Base-by-base conservation (phyloP, 2,113 vertebrate genomes). In the Daubentonia madagascariensis region DNA sequence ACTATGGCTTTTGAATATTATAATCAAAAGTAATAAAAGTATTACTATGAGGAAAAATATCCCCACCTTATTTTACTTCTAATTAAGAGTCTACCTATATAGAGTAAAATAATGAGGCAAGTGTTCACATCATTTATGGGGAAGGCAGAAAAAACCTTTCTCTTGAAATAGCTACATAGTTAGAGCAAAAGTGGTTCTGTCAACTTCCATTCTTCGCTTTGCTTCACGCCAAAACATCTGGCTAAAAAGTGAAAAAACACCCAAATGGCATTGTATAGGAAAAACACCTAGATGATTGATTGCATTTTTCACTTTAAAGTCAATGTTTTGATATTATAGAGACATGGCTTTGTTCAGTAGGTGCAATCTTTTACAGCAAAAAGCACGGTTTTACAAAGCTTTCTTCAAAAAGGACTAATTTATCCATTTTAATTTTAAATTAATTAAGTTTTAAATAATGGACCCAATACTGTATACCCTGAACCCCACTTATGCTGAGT, bases 211-310 rank as follows among this genome's bases (percentile, higher is more conserved):
- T 92, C 65, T 94, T 72, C 16, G 16, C 73, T 89, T 72, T 48
- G 72, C 79, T 96, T 97, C 92, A 78, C 30, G 50, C 93, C 97
- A 97, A 91, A 86, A 95, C 96, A 98, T 92, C 89, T 97, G 97
- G 86, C 43, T 87, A 91, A 95, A 96, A 97, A 97, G 97, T 89
- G 93, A 92, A 92, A 92, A 95, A 97, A 89, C 78, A 92, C 95
- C 88, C 93, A 96, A 92, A 97, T 94, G 91, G 93, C 70, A 94
- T 7, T 73, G 76, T 92, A 92, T 81, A 88, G 94, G 48, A 93
- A 84, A 87, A 92, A 97, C 79, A 91, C 85, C 89, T 94, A 88
- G 43, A 89, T 94, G 89, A 97, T 5, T 76, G 72, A 94, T 68
- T 25, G 63, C 25, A 57, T 80, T 96, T 96, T 97, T 75, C 70